Conservation (phyloP, 64 coral and sea anemone species). For the Platygyra sinensis region DNA sequence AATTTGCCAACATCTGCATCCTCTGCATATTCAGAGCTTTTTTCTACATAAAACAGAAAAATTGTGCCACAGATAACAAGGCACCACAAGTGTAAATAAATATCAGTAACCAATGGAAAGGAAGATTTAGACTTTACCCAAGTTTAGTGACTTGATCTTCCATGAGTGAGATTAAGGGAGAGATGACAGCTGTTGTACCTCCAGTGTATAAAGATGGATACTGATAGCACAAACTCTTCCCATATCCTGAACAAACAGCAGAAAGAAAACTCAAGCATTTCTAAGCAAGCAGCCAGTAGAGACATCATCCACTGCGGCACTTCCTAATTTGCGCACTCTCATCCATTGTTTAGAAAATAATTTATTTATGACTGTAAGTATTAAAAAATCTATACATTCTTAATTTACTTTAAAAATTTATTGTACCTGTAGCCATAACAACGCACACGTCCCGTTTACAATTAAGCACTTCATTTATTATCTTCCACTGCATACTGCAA, state of each 20-base stretch:
- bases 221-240: slow-evolving; percentile 98
- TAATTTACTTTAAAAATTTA: no score
- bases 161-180: slow-evolving; percentile 97
- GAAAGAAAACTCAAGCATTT: background rate
- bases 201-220: slow-evolving; percentile 93
- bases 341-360: no score
- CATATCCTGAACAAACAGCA: slow-evolving; percentile 73
- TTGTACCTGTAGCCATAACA: slow-evolving; percentile 92
- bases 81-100: no score
- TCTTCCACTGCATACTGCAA: slow-evolving; percentile 96
- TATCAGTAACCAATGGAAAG: no score
- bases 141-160: slow-evolving; percentile 98
- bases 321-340: no score
- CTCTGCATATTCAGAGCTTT: no score
- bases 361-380: no score
- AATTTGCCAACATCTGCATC: no score
- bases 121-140: slow-evolving; percentile 32
- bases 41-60: no score
- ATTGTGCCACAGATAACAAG: no score
- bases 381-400: no score
- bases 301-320: no score
- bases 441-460: slow-evolving; percentile 90
- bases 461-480: slow-evolving; percentile 90
- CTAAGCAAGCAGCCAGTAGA: background rate
- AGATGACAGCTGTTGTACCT: slow-evolving; percentile 91